Evolutionary conservation across 2,113 vertebrate genomes (phyloP).

Genomic region (Leucoraja erinaceus): DNA sequence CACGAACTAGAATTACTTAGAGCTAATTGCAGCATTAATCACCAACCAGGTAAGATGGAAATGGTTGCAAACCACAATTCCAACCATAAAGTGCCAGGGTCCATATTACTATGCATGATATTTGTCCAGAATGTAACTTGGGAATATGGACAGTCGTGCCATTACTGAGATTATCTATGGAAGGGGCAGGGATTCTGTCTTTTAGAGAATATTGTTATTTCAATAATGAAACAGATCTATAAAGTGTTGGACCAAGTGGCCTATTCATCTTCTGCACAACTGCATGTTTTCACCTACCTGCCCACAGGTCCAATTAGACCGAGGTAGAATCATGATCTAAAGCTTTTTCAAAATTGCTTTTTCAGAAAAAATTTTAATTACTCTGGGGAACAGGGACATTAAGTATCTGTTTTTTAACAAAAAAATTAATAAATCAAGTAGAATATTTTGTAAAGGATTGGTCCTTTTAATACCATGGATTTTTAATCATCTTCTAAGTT

Average conservation of each 20-base stretch:
- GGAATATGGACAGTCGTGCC: not conserved
- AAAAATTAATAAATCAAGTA: slow-evolving; percentile 14
- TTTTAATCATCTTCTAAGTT: slow-evolving; percentile 28
- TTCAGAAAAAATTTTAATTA: not conserved
- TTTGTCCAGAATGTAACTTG: not conserved
- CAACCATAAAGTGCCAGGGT: not conserved
- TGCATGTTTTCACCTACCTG: not conserved
- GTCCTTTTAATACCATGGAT: not conserved
- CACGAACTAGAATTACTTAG: not conserved
- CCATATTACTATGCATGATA: not conserved
- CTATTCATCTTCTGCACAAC: not conserved
- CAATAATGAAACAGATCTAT: not conserved
- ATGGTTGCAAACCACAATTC: not conserved
- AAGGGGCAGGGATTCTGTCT: not conserved
- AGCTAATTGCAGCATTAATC: no score
- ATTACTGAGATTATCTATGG: not conserved
- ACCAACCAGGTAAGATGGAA: not conserved
- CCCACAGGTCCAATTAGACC: not conserved
- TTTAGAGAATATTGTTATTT: not conserved
- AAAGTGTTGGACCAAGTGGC: not conserved
- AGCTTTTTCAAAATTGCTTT: slow-evolving; percentile 13
- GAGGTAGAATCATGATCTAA: slow-evolving; percentile 17
- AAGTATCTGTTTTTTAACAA: slow-evolving; percentile 17
- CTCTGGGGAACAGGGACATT: not conserved
- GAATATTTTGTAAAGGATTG: not conserved